A percentile compares a stretch with the other conserved stretches of the same genome.
Evolutionary conservation across 2,113 vertebrate species (phyloP).

Genomic region (Riparia riparia): DNA sequence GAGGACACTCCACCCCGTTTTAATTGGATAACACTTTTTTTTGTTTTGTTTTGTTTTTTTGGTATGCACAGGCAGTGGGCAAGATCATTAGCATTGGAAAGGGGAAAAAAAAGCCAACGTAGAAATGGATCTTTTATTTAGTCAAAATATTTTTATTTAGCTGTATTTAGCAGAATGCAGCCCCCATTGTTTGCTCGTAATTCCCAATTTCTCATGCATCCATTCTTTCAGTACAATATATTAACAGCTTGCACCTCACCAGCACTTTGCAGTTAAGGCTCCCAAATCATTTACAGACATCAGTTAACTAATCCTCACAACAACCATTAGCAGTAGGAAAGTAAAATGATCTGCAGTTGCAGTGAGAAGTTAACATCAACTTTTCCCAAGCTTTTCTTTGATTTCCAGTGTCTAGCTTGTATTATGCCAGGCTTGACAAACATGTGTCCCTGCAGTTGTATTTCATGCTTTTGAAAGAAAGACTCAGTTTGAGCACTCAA

Average conservation of each 20-base stretch:
- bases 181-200: background rate
- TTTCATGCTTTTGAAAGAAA: background rate
- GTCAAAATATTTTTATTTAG: slow-evolving; percentile 65
- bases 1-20: background rate
- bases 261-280: slow-evolving; percentile 5
- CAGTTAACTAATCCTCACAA: slow-evolving; percentile 33
- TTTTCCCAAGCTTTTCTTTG: background rate
- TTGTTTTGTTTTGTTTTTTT: background rate
- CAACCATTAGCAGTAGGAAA: background rate
- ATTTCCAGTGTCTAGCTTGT: background rate
- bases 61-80: background rate
- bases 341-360: background rate
- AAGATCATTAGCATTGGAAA: background rate
- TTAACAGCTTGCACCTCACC: background rate
- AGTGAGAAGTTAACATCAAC: background rate
- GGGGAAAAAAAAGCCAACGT: background rate
- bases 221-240: slow-evolving; percentile 21
- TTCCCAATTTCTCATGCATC: background rate
- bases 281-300: slow-evolving; percentile 23
- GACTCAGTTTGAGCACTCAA: background rate
- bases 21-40: background rate
- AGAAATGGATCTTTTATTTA: background rate
- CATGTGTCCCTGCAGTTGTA: background rate
- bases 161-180: background rate
- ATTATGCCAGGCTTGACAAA: background rate